Percentiles rank a stretch among this genome's conserved stretches.
Conservation (phyloP, 2,113 vertebrate genomes). For the Alligator sinensis region DNA sequence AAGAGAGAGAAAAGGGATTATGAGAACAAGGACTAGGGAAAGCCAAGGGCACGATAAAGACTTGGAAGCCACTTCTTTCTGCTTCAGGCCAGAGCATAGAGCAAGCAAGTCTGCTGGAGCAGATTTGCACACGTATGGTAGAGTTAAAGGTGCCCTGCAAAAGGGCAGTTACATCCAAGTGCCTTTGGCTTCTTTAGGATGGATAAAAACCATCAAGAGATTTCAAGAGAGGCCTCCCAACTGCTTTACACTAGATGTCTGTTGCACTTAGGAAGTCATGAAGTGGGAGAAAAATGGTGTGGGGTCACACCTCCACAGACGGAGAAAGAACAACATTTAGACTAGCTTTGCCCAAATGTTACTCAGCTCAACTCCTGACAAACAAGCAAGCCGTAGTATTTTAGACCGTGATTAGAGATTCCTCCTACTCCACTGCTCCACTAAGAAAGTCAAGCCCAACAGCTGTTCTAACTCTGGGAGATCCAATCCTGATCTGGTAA, state of each 20-base stretch:
- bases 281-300: not conserved
- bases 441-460: not conserved
- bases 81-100: not conserved
- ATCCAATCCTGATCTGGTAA: not conserved
- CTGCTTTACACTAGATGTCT: not conserved
- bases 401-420: fast-evolving
- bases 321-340: fast-evolving
- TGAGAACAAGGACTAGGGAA: not conserved
- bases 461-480: not conserved
- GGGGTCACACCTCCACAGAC: not conserved
- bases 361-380: not conserved
- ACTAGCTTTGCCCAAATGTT: fast-evolving
- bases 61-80: too few relatives aligned
- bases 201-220: not conserved
- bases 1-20: constrained; percentile 57
- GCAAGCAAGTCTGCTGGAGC: not conserved
- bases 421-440: not conserved
- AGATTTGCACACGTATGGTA: not conserved
- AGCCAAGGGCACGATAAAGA: not conserved
- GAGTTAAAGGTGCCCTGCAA: not conserved
- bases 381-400: fast-evolving
- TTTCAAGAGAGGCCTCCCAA: not conserved
- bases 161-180: not conserved
- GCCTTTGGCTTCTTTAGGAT: not conserved
- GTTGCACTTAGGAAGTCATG: too few relatives aligned